Evolutionary conservation across 2,113 vertebrate genomes (phyloP), one percentile per base, ranked within the genome.

Genomic region (Psophia crepitans): DNA sequence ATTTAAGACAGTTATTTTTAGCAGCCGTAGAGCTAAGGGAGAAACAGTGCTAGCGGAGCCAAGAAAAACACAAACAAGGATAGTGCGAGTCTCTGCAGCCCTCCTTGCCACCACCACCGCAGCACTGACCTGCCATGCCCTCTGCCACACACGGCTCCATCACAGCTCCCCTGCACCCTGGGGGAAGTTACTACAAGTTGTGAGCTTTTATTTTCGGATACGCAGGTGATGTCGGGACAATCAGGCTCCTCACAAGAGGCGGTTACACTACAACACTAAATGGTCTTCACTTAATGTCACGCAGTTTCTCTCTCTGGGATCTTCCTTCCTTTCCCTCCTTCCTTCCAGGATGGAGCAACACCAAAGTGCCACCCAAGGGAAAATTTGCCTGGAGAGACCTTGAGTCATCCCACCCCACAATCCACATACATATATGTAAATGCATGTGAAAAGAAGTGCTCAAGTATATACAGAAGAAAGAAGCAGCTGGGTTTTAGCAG

Each of bases 241-340:
- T 8, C 7, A 81, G n/a, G 12, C 19, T n/a, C 33, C 46, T 77
- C n/a, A 6, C 10, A 79, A 58, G 61, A 65, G n/a, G 54, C 0
- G 0, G 11, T 17, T 26, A 44, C 1, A 1, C 49, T 49, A 35
- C 32, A 70, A 54, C 22, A 21, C 30, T 37, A 19, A 76, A 33
- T 8, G 51, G 10, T 0, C 0, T 13, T 71, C 26, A 6, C 30
- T 56, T 43, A n/a, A 15, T 1, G 0, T 24, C 21, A 32, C 4
- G 32, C 9, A 16, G 24, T 30, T 86, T 80, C 16, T 73, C 5
- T 71, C 39, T 68, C 68, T 11, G 46, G 58, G 49, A 28, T 69
- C 46, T 46, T 58, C 20, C 56, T 33, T 83, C 21, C 12, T 69
- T 69, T n/a, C n/a, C n/a, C n/a, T 58, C 20, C 56, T 33, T 83